A percentile compares a stretch with the other conserved stretches of the same genome.
These are phyloP conservation scores for Leiothrix lutea DNA, from an alignment of 2,113 vertebrate species.

Conservation along the genomic window DNA sequence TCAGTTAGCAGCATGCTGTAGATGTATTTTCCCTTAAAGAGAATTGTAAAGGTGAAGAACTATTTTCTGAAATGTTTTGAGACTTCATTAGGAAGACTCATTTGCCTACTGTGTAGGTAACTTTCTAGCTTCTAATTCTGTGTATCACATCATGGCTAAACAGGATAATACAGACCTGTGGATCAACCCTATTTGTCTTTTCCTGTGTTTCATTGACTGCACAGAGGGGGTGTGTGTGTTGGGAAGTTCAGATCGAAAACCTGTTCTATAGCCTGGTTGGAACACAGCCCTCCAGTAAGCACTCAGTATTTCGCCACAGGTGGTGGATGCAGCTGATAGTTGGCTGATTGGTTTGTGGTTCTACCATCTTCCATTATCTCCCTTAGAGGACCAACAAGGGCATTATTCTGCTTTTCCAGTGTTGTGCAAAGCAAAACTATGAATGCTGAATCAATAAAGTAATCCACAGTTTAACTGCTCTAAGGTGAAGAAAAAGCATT, in stretches of 20 bases:
- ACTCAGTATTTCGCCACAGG: background rate
- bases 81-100: background rate
- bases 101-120: background rate
- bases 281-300: background rate
- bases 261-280: background rate
- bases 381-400: constrained; percentile 1
- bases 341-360: background rate
- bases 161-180: background rate
- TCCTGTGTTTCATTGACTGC: background rate
- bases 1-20: background rate
- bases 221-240: background rate
- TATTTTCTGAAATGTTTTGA: background rate
- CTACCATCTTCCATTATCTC: background rate
- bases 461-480: background rate
- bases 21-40: background rate
- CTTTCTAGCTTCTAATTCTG: background rate
- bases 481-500: constrained; percentile 25
- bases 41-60: background rate
- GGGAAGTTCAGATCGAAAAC: background rate
- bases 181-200: background rate
- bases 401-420: background rate
- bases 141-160: background rate
- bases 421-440: background rate
- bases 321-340: background rate
- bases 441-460: constrained; percentile 11